Conservation (phyloP, 2,113 vertebrate genomes). For the Halcyon senegalensis region DNA sequence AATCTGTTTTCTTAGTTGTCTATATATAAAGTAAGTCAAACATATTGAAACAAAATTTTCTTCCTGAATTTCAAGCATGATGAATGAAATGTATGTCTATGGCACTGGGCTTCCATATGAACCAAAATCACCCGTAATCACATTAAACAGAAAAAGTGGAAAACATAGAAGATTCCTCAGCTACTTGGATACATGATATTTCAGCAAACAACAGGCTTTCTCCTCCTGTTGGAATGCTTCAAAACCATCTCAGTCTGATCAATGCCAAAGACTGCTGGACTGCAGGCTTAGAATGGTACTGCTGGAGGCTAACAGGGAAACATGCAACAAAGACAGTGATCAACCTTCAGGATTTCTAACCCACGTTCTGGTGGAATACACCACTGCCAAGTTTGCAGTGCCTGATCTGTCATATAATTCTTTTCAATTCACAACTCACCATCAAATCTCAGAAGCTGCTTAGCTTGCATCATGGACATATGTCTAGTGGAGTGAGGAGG, state of each 20-base stretch:
- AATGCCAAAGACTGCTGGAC: background rate
- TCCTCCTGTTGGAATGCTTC: background rate
- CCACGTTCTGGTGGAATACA: background rate
- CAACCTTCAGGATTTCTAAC: background rate
- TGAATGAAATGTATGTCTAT: background rate
- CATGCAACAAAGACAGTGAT: background rate
- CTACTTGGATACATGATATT: background rate
- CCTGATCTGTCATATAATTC: background rate
- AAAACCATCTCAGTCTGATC: background rate
- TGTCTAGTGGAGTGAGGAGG: background rate
- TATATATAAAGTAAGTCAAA: background rate
- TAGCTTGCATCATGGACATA: background rate
- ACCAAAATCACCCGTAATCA: background rate
- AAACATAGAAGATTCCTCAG: background rate
- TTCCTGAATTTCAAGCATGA: background rate
- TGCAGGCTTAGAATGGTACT: background rate
- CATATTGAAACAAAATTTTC: background rate
- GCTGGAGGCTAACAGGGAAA: background rate
- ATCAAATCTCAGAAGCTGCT: background rate
- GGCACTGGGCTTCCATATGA: background rate
- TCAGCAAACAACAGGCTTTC: background rate
- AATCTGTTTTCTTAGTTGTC: background rate
- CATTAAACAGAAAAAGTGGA: background rate
- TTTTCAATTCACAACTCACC: background rate
- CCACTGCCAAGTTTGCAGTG: background rate